Evolutionary conservation across 2,113 vertebrate genomes (phyloP), one percentile per base, ranked within the genome.

Genomic region (Phalacrocorax brasilianus): DNA sequence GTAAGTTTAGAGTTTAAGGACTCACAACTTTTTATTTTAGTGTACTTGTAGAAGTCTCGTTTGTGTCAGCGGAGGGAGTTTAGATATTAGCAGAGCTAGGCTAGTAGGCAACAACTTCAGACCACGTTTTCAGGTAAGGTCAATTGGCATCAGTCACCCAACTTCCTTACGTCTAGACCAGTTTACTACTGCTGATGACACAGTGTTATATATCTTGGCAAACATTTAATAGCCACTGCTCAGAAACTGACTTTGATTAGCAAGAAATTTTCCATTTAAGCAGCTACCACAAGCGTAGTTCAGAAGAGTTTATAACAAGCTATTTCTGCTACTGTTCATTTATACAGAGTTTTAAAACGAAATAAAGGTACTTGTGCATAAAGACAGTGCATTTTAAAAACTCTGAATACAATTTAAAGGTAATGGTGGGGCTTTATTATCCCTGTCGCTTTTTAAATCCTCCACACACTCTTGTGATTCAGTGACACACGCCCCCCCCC

Each of bases 111-210:
- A 74, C 68, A 77, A 78, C 72, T 77, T 76, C 76, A 91, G 76
- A 87, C 20, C 63, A 80, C 59, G 62, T 72, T 94, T 95, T 93
- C 11, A 11, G 80, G 38, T 81, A 63, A 82, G 83, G 78, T 88
- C 85, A 96, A 49, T 1, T 92, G 94, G 94, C 78, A 85, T 68
- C 80, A 86, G 85, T 42, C 84, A 91, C 88, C 47, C 94, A 92
- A 93, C 81, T 95, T 94, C 87, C 94, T 95, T 94, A 88, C 0
- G 58, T 93, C 92, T 95, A 95, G 91, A 94, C 78, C 61, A 92
- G 68, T 95, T 95, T 88, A 95, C 68, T 71, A 26, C 26, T 72
- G 73, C 80, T 85, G 92, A 89, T 96, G 95, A 96, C 67, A 89
- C 81, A 91, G 73, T 4, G 2, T 65, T 92, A 70, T 58, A 32